A percentile compares a stretch with the other conserved stretches of the same genome.
Evolutionary conservation across 2,113 vertebrate genomes (phyloP).

Genomic region (Lepus timidus): DNA sequence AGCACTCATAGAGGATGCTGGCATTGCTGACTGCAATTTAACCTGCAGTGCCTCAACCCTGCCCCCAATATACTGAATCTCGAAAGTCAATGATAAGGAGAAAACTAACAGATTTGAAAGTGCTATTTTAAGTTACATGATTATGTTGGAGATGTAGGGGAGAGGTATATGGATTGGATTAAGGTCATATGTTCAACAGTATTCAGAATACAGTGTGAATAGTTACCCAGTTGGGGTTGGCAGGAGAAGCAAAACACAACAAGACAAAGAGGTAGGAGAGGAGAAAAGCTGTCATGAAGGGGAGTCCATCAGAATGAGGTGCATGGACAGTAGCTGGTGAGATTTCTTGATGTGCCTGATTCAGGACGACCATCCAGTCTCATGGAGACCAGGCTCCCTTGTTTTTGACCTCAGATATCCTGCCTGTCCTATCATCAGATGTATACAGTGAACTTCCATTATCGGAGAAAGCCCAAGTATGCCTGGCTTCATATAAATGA

Average conservation of each 20-base stretch:
- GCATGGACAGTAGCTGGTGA: rapidly evolving
- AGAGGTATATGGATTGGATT: not conserved
- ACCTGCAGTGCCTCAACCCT: no score
- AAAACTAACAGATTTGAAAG: not conserved
- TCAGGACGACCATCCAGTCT: not conserved
- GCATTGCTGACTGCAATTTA: no score
- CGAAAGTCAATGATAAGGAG: not conserved
- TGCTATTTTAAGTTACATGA: not conserved
- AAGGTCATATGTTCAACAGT: not conserved
- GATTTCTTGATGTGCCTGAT: not conserved
- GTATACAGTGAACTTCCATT: not conserved
- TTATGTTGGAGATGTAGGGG: not conserved
- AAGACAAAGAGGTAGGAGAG: no score
- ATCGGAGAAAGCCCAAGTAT: not conserved
- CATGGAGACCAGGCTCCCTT: not conserved
- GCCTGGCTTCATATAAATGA: not conserved
- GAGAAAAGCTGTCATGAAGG: not conserved
- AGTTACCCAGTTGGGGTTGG: not conserved
- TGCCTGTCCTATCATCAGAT: not conserved
- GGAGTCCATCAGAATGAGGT: no score
- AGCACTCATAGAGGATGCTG: no score
- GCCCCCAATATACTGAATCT: not conserved
- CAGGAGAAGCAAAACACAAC: not conserved
- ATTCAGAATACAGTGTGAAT: not conserved
- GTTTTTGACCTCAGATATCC: not conserved